Percentiles rank a stretch among this genome's conserved stretches.
Conservation (phyloP, 1,140 invertebrate species). For the Homalodisca vitripennis region DNA sequence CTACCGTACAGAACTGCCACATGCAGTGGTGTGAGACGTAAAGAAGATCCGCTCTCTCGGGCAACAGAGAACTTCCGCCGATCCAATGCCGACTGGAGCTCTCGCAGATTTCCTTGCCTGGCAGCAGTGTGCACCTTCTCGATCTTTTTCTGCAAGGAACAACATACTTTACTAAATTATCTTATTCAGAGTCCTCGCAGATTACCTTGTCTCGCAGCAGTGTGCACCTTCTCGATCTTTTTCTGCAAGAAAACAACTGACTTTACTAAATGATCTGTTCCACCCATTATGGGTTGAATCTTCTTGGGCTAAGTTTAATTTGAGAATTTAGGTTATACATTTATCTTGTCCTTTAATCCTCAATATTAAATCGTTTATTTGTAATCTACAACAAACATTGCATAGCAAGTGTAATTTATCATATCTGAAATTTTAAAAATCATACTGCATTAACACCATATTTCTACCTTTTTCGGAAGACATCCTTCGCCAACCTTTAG, state of each 20-base stretch:
- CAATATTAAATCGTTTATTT: too few species aligned
- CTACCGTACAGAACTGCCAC: constrained; percentile 84
- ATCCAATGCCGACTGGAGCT: constrained; percentile 82
- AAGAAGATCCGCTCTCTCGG: constrained; percentile 72
- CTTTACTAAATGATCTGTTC: background rate
- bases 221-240: constrained; percentile 85
- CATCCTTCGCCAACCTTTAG: too few species aligned
- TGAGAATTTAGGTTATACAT: too few species aligned
- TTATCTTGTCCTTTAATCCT: too few species aligned
- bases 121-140: constrained; percentile 82
- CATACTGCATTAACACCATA: too few species aligned
- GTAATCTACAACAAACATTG: too few species aligned
- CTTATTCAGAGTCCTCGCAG: constrained; percentile 63
- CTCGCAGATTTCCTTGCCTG: constrained; percentile 78
- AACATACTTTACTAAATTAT: too few species aligned
- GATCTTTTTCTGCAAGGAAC: constrained; percentile 74
- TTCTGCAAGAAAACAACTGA: constrained; percentile 56
- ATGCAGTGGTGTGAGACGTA: constrained; percentile 90
- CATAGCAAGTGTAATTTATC: too few species aligned
- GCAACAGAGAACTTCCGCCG: constrained; percentile 88
- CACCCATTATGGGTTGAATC: background rate
- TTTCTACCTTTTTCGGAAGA: too few species aligned
- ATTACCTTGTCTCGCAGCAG: constrained; percentile 82
- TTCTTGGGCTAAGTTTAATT: too few species aligned
- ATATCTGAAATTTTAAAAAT: too few species aligned